phyloP scores from a whole-genome alignment of 2,888 invertebrate genomes.

The Nomada goodeniana region DNA sequence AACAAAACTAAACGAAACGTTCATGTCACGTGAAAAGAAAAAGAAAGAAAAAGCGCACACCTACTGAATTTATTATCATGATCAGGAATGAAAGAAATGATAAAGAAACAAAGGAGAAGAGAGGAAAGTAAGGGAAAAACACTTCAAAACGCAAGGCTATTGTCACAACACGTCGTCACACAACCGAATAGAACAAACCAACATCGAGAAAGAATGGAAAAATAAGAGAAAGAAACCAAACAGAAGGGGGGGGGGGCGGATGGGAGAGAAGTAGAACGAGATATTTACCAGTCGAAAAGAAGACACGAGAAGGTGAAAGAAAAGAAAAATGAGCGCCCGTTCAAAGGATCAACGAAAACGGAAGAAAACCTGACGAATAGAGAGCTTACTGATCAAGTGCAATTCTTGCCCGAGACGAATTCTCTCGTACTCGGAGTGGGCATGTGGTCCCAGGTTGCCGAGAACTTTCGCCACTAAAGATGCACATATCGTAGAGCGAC shows the following conservation, averaged over 20 bases:
- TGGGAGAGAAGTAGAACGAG: not conserved
- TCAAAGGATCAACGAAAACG: slow-evolving; percentile 39
- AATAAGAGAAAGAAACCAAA: not conserved
- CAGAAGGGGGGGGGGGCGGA: not conserved
- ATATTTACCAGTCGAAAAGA: not conserved
- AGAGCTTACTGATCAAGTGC: slow-evolving; percentile 34
- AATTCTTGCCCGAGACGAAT: slow-evolving; percentile 10
- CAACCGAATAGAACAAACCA: slow-evolving; percentile 44
- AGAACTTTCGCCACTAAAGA: slow-evolving; percentile 14
- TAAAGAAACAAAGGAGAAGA: no score
- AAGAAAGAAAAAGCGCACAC: slow-evolving; percentile 66
- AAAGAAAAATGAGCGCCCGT: not conserved
- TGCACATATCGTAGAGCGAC: not conserved
- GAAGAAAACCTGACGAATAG: slow-evolving; percentile 25
- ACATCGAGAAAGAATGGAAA: slow-evolving; percentile 19
- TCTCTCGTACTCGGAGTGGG: not conserved
- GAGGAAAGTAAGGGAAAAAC: not conserved
- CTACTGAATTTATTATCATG: slow-evolving; percentile 58
- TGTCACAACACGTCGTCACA: slow-evolving; percentile 58
- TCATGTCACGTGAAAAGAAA: slow-evolving; percentile 38
- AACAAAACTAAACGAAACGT: not conserved
- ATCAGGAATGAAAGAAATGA: slow-evolving; percentile 26
- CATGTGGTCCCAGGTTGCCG: not conserved
- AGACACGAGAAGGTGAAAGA: slow-evolving; percentile 11
- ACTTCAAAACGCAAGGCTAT: slow-evolving; percentile 55